Evolutionary conservation across 1,140 invertebrate genomes (phyloP), one percentile per base, ranked within the genome.

Genomic region (Hycleus phaleratus): DNA sequence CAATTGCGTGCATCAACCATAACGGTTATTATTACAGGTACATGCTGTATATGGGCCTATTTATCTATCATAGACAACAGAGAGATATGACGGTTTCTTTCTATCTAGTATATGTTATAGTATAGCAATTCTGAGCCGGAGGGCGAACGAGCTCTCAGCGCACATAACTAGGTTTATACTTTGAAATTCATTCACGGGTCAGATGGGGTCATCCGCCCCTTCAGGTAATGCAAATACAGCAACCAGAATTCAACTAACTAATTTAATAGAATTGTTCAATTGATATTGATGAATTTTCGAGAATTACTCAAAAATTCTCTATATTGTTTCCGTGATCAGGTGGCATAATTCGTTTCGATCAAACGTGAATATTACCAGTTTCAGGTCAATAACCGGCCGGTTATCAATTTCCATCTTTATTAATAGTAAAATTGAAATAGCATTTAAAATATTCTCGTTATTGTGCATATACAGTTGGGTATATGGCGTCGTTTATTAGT

Each of bases 161-260:
- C 39, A 54, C 42, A 50, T 55, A 59, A 60, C 58, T 60, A 56
- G 51, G 52, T 60, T 60, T 60, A 47, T 52, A 60, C 58, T 60
- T 60, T 43, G 58, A 47, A 55, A 55, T 60, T 54, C 50, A 54
- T 49, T 56, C 40, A 12, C 45, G 38, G 52, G 58, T 59, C 58
- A 59, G 58, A n/a, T 26, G 26, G 51, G 58, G 58, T 59, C 58
- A 59, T 42, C 46, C 58, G 58, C 49, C 58, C 58, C 42, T 46
- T 46, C 11, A 50, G 47, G 46, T 46, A 50, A 50, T 45, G 46
- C 52, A 60, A 55, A 60, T 49, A 56, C 58, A 45, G 46, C 24
- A 56, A 49, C 12, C 26, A 32, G 32, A 32, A 32, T 32, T 32
- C 4, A 32, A 32, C 4, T 32, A 7, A 4, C 7, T 32, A 7